Conservation (phyloP, 2,113 vertebrate genomes). For the Lepus europaeus region DNA sequence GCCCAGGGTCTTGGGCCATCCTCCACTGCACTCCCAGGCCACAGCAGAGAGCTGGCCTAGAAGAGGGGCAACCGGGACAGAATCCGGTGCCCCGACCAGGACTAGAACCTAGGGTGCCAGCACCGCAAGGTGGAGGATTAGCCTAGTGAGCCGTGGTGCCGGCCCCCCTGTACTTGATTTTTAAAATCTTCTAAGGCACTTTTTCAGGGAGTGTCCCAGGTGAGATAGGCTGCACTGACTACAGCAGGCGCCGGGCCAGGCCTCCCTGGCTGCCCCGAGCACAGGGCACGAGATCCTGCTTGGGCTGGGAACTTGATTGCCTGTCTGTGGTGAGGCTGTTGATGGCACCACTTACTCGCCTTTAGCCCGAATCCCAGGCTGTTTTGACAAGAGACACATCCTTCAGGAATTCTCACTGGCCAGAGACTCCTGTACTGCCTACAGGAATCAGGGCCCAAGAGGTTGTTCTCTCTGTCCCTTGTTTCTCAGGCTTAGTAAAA, state of each 20-base stretch:
- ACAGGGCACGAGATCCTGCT: not conserved
- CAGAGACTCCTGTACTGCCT: not conserved
- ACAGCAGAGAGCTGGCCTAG: too few species aligned
- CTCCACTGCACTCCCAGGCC: too few species aligned
- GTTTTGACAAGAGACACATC: not conserved
- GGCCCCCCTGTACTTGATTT: not conserved
- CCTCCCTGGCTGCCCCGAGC: rapidly evolving
- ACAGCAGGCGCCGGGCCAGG: not conserved
- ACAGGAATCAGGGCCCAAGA: slow-evolving; percentile 3
- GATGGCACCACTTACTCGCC: not conserved
- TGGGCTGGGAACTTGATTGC: not conserved
- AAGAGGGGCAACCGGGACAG: too few species aligned
- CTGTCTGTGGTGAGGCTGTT: not conserved
- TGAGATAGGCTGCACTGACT: not conserved
- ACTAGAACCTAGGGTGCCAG: too few species aligned
- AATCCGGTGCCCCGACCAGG: too few species aligned
- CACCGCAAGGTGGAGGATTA: too few species aligned
- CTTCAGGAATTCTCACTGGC: slow-evolving; percentile 21
- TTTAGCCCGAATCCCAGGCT: not conserved
- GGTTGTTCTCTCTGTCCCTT: slow-evolving; percentile 65
- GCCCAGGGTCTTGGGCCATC: too few species aligned
- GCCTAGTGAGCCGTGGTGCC: too few species aligned
- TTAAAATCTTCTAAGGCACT: not conserved
- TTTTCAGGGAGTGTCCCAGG: not conserved
- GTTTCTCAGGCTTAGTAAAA: slow-evolving; percentile 95